Evolutionary conservation across 2,888 invertebrate species (phyloP), one percentile per base, ranked within the genome.

Genomic region (Atherix ibis): DNA sequence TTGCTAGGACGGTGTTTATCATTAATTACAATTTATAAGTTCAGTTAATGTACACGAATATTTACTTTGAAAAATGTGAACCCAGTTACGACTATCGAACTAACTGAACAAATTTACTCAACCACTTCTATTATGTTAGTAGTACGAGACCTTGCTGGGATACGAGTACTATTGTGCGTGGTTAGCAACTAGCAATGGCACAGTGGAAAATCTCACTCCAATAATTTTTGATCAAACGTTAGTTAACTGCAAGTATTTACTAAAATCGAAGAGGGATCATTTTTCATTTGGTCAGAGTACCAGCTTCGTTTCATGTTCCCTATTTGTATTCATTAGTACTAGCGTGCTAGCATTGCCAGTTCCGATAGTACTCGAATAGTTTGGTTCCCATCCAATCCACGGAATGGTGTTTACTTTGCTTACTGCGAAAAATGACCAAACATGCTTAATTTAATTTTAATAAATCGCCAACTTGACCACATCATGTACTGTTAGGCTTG

Each of bases 1-100:
- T n/a, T n/a, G n/a, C n/a, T n/a, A n/a, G n/a, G n/a, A n/a, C n/a
- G 30, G 31, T 31, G 26, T 35, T 35, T 31, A 35, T 35, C 35
- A 35, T 35, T 35, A 35, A 35, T 35, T 35, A 35, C 35, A 24
- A 34, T 34, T 34, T 34, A 34, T 34, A 34, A 34, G 34, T 34
- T 34, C 34, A 34, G 29, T 35, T 35, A 35, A 25, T 30, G 35
- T 18, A 35, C 29, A 24, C 18, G 18, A 29, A 16, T 15, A 13
- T 5, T 15, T 16, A 15, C 14, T 14, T 15, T 9, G 9, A 5
- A 9, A 9, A 15, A 4, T 13, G 8, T 24, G 24, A 14, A 14
- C 10, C 16, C 25, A 24, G 4, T 16, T 13, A 14, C 9, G n/a
- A n/a, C 17, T 32, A 4, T 17, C 6, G 14, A 16, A 32, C 15